Base-by-base conservation (phyloP, 2,113 vertebrate genomes). In the Pachycephala philippinensis region DNA sequence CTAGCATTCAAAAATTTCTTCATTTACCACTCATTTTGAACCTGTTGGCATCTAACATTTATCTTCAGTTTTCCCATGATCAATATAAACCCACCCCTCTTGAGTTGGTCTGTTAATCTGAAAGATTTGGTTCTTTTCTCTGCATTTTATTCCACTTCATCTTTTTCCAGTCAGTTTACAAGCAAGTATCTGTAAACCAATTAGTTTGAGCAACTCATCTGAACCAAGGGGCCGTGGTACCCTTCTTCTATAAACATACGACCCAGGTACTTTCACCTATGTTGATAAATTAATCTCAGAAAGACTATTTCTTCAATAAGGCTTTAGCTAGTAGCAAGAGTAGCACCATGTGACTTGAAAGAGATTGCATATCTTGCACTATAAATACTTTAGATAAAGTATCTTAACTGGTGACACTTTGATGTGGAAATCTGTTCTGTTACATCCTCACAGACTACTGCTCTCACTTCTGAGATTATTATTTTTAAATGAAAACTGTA, bases 401-500 rank as follows among this genome's bases (percentile, higher is more conserved):
- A 50, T 79, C 57, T 80, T 81, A 75, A 44, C 89, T 95, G 45
- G 53, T 79, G 49, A 35, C 44, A 92, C 74, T 95, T 93, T 95
- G 89, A 95, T 94, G 69, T 89, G 77, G 80, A 95, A 97, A 93
- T 94, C 45, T 64, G 37, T 56, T 76, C 74, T 27, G 61, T 65
- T 81, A 91, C 30, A 89, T 64, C n/a, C 44, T 87, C 39, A 64
- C 26, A 65, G 81, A 82, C 47, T 82, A 69, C 37, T 60, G 23
- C 22, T 53, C 30, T 71, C 49, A 45, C 45, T 89, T 78, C 61
- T 65, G 37, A 65, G 57, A 60, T 89, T 83, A 74, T 86, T 70
- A 92, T 45, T 84, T 89, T 82, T 75, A n/a, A 84, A 89, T 56
- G 9, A 75, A 93, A 94, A 35, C 15, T 60, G 24, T 37, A 31